Conservation (phyloP, 2,797 vertebrate species). For the Darevskia mixta region DNA sequence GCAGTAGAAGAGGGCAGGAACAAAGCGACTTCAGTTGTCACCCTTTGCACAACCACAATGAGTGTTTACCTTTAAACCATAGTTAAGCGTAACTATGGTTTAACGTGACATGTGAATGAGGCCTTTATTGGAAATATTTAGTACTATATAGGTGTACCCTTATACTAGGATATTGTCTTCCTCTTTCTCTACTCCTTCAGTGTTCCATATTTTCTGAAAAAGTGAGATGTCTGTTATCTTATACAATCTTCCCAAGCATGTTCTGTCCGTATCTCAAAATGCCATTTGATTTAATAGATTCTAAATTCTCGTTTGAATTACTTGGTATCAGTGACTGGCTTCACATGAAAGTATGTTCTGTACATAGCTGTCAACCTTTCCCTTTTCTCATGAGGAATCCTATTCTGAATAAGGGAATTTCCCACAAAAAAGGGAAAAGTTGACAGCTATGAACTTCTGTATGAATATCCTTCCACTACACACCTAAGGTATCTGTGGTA, state of each 20-base stretch:
- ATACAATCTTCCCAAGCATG: background rate
- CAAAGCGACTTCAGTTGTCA: no score
- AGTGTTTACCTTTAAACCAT: no score
- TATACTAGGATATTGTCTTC: background rate
- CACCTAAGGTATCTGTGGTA: background rate
- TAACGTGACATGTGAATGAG: no score
- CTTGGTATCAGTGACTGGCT: background rate
- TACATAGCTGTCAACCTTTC: no score
- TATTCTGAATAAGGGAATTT: no score
- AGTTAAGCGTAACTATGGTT: no score
- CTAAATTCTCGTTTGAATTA: background rate
- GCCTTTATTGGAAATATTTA: slow-evolving; percentile 4
- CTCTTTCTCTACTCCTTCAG: slow-evolving; percentile 8
- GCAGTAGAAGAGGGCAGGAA: no score
- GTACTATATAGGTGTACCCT: slow-evolving; percentile 46
- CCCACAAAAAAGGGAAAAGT: no score
- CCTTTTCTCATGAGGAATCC: no score
- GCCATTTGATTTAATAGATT: background rate
- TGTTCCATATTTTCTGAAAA: background rate
- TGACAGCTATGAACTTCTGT: slow-evolving; percentile 46
- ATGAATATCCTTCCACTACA: background rate
- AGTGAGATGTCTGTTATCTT: background rate
- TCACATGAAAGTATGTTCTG: slow-evolving; percentile 56
- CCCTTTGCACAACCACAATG: no score
- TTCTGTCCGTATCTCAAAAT: background rate